These are phyloP conservation scores for Timema cristinae DNA, from an alignment of 2,888 invertebrate genomes.

Conservation along the genomic window DNA sequence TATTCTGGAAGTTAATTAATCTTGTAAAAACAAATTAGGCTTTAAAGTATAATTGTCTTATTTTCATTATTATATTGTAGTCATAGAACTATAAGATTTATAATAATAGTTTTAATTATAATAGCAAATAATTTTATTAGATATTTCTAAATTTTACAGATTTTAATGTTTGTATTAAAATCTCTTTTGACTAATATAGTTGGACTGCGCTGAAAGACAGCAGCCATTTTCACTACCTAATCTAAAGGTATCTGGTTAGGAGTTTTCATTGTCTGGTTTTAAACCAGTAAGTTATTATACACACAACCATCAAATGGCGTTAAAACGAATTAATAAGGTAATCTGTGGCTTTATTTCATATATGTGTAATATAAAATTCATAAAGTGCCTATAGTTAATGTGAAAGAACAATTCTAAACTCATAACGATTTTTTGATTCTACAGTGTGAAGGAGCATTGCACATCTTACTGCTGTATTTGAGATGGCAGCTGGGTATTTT, in stretches of 20 bases:
- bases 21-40: no score
- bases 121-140: no score
- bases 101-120: no score
- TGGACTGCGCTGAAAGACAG: conserved; percentile 23
- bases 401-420: conserved; percentile 45
- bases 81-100: no score
- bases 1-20: no score
- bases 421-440: conserved; percentile 57
- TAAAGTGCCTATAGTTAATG: conserved; percentile 29
- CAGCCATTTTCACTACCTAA: conserved; percentile 70
- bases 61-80: no score
- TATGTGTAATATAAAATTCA: conserved; percentile 34
- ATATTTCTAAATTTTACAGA: no score
- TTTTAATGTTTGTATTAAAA: no score
- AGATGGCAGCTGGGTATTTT: conserved; percentile 26
- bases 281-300: conserved; percentile 58
- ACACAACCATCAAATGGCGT: conserved; percentile 67
- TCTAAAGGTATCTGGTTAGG: conserved; percentile 77
- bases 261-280: conserved; percentile 78
- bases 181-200: conserved; percentile 10
- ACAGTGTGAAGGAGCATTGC: conserved; percentile 62
- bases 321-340: conserved; percentile 96
- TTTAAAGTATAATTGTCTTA: no score
- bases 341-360: conserved; percentile 23
- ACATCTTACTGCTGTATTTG: conserved; percentile 42